Percentiles rank a stretch among this genome's conserved stretches.
phyloP scores from a whole-genome alignment of 2,797 vertebrate species.

The Chiroxiphia lanceolata region DNA sequence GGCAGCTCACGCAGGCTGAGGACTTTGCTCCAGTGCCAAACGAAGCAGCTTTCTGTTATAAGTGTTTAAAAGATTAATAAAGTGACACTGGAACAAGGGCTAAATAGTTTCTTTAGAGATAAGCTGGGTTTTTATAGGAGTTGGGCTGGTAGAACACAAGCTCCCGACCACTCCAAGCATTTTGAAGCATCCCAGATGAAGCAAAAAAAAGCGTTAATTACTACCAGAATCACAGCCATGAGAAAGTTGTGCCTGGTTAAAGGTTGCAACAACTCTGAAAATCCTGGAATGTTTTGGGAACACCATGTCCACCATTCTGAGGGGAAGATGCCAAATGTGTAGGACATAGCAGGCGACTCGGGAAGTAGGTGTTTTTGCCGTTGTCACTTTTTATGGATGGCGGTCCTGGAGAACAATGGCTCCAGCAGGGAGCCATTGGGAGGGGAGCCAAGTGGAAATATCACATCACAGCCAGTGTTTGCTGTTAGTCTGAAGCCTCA shows the following conservation, averaged over 20 bases:
- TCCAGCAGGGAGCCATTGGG: constrained; percentile 47
- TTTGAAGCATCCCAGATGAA: neutral
- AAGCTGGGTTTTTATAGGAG: neutral
- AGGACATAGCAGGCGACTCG: neutral
- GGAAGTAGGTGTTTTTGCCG: constrained; percentile 38
- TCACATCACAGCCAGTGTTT: constrained; percentile 50
- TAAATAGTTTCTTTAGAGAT: neutral
- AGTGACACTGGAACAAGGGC: neutral
- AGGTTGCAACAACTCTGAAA: neutral
- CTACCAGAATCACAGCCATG: neutral
- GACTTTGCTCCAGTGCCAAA: constrained; percentile 14
- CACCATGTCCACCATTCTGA: neutral
- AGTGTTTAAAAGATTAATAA: neutral
- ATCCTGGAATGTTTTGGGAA: neutral
- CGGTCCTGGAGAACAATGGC: constrained; percentile 12
- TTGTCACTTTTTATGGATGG: neutral
- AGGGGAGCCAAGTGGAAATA: constrained; percentile 48
- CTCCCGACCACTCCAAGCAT: neutral
- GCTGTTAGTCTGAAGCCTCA: constrained; percentile 51
- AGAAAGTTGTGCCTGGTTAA: neutral
- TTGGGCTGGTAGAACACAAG: neutral
- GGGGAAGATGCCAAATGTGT: neutral
- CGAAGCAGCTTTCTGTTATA: neutral
- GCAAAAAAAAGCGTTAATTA: neutral
- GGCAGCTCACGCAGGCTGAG: neutral